Evolutionary conservation across 2,888 invertebrate species (phyloP).

Genomic region (Anticlea derivata): DNA sequence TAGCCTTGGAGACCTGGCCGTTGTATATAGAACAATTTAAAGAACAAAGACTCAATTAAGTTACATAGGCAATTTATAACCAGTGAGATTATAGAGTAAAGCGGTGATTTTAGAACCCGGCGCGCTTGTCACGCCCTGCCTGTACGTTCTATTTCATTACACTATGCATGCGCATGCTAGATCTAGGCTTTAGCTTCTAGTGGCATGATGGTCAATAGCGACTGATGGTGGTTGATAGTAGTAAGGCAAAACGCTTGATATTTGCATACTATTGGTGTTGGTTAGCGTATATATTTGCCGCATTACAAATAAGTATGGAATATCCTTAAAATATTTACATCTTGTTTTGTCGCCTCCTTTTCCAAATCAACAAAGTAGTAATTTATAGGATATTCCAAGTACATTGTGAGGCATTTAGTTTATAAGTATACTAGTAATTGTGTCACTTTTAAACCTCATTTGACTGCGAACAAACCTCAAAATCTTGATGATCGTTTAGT

Average conservation of each 20-base stretch:
- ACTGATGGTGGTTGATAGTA: background rate
- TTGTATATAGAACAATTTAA: constrained; percentile 77
- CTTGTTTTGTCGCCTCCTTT: background rate
- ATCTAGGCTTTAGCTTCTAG: constrained; percentile 32
- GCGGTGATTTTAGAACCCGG: constrained; percentile 82
- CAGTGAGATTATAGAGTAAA: constrained; percentile 81
- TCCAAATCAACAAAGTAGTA: too few species aligned
- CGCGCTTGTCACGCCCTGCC: constrained; percentile 71
- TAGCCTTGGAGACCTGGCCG: constrained; percentile 75
- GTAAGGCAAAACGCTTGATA: constrained; percentile 17
- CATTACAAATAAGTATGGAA: background rate
- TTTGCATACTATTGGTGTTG: constrained; percentile 26
- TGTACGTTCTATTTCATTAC: constrained; percentile 75
- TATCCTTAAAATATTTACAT: background rate
- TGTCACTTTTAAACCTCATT: background rate
- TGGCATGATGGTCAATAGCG: constrained; percentile 14
- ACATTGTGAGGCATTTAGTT: background rate
- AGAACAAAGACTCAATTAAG: constrained; percentile 82
- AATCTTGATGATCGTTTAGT: background rate
- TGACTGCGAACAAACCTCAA: background rate
- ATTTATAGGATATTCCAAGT: background rate
- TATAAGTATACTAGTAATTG: background rate
- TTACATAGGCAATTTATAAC: constrained; percentile 71
- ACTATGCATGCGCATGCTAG: constrained; percentile 48
- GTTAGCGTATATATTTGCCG: constrained; percentile 5